A percentile compares a stretch with the other conserved stretches of the same genome.
These are phyloP conservation scores for Lutjanus campechanus DNA, from an alignment of 2,797 vertebrate species.

Conservation along the genomic window DNA sequence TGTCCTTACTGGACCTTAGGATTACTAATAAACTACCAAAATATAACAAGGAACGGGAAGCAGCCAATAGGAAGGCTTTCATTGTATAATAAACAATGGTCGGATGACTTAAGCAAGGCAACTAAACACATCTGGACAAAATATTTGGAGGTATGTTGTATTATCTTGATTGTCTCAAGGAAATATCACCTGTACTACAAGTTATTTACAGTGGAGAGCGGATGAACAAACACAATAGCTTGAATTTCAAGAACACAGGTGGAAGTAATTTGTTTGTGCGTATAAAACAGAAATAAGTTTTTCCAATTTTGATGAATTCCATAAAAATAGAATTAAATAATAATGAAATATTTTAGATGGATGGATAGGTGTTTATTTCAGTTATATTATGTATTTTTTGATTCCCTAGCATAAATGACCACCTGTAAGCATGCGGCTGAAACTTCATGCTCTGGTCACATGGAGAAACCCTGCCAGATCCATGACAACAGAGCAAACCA, in stretches of 20 bases:
- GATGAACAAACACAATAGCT: constrained; percentile 20
- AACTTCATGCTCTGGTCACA: too few relatives aligned
- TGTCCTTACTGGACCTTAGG: background rate
- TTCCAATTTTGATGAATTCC: background rate
- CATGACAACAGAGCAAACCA: background rate
- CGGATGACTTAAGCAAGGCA: constrained; percentile 10
- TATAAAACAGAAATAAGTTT: background rate
- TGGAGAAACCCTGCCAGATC: background rate
- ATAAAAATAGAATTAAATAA: too few relatives aligned
- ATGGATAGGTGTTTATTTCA: too few relatives aligned
- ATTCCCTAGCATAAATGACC: background rate
- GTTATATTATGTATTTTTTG: too few relatives aligned
- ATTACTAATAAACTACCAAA: constrained; percentile 25
- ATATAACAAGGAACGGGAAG: constrained; percentile 34
- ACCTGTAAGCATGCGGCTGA: background rate
- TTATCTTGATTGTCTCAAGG: background rate
- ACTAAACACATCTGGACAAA: constrained; percentile 29
- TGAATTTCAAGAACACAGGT: constrained; percentile 3
- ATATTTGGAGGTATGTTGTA: constrained; percentile 10
- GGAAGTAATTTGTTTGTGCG: background rate
- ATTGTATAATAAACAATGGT: constrained; percentile 50
- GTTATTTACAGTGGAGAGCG: background rate
- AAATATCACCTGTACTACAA: background rate
- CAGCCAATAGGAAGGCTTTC: constrained; percentile 26
- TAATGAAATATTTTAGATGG: too few relatives aligned